phyloP scores from a whole-genome alignment of 2,888 invertebrate genomes.

The Tridacna gigas region DNA sequence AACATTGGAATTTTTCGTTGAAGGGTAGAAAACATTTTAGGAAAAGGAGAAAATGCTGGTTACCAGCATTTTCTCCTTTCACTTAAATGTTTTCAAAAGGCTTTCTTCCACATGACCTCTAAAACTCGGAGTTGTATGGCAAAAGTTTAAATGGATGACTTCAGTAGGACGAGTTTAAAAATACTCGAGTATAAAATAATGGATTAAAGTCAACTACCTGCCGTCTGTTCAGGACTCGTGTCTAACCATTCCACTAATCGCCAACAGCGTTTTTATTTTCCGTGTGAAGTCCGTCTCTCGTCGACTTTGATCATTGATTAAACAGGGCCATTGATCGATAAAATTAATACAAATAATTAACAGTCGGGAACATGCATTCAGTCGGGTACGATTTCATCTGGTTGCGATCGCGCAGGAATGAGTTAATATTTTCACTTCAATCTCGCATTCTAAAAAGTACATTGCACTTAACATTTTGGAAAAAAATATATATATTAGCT shows the following conservation, averaged over 20 bases:
- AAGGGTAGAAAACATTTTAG: too few species aligned
- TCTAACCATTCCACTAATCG: slow-evolving; percentile 19
- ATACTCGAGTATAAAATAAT: too few species aligned
- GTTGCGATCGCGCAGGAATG: slow-evolving; percentile 14
- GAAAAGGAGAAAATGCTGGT: too few species aligned
- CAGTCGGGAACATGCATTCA: slow-evolving; percentile 17
- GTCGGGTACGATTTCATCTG: slow-evolving; percentile 23
- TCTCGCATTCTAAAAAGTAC: background rate
- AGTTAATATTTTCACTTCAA: background rate
- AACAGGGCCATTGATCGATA: slow-evolving; percentile 16
- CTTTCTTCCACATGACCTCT: too few species aligned
- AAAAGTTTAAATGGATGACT: too few species aligned
- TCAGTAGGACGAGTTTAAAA: too few species aligned
- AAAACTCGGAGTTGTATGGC: too few species aligned
- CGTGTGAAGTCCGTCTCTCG: slow-evolving; percentile 16
- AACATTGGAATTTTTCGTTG: too few species aligned
- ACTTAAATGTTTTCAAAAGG: too few species aligned
- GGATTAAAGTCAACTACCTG: background rate
- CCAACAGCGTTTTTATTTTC: slow-evolving; percentile 7
- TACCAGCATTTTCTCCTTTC: too few species aligned
- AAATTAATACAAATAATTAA: slow-evolving; percentile 32
- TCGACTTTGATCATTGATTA: slow-evolving; percentile 31
- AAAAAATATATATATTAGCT: slow-evolving; percentile 7
- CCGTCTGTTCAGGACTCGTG: background rate
- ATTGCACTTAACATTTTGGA: background rate